Evolutionary conservation across 2,113 vertebrate genomes (phyloP).

Genomic region (Notothenia coriiceps): DNA sequence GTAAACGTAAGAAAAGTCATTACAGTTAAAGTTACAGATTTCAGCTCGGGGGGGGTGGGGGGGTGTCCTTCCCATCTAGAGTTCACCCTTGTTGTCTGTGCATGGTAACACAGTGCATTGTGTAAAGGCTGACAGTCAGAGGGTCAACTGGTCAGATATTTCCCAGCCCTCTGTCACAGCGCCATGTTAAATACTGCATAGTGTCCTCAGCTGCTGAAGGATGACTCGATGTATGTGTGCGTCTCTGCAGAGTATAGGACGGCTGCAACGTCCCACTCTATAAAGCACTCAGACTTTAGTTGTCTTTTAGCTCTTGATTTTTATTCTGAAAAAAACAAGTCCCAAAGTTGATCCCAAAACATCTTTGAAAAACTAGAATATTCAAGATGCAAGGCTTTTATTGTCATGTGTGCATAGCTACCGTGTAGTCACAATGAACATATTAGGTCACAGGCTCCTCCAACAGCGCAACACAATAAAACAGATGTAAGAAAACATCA

Average conservation of each 20-base stretch:
- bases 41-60: background rate
- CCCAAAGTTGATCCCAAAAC: background rate
- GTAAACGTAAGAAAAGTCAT: background rate
- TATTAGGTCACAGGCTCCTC: too few relatives aligned
- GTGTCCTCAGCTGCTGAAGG: conserved; percentile 55
- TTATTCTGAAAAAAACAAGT: background rate
- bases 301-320: too few relatives aligned
- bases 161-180: conserved; percentile 71
- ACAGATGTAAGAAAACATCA: too few relatives aligned
- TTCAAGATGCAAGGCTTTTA: too few relatives aligned
- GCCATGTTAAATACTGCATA: conserved; percentile 78
- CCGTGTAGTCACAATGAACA: too few relatives aligned
- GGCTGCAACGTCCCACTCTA: background rate
- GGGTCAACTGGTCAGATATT: conserved; percentile 75
- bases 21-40: background rate
- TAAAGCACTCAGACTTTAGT: background rate
- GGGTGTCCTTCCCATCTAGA: background rate
- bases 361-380: background rate
- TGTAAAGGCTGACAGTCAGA: conserved; percentile 32
- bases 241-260: conserved; percentile 2
- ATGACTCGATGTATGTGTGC: conserved; percentile 39
- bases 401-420: too few relatives aligned
- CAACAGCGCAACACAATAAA: too few relatives aligned
- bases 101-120: conserved; percentile 8
- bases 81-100: conserved; percentile 39